Evolutionary conservation across 1,140 invertebrate genomes (phyloP).

Genomic region (Leptinotarsa lineolata): DNA sequence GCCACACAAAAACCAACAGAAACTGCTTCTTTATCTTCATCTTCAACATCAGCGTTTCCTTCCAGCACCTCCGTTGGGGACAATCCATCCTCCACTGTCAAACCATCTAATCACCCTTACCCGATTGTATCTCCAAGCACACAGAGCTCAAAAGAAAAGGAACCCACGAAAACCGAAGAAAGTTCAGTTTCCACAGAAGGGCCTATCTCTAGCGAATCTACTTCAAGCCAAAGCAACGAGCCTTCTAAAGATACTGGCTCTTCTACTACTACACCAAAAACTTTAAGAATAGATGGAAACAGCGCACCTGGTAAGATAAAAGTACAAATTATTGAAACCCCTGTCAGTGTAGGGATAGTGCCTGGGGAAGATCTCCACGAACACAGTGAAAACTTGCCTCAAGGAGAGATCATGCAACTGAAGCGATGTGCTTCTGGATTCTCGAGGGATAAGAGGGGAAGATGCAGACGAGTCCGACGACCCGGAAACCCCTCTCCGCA

Average conservation of each 20-base stretch:
- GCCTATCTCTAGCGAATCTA: conserved; percentile 3
- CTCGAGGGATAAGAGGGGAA: conserved; percentile 50
- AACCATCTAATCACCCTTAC: conserved; percentile 32
- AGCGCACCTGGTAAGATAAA: conserved; percentile 43
- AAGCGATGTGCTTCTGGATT: conserved; percentile 47
- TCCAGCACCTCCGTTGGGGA: conserved; percentile 21
- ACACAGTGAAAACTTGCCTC: conserved; percentile 8
- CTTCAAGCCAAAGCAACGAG: neutral
- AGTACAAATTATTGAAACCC: conserved; percentile 40
- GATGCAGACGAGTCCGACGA: conserved; percentile 49
- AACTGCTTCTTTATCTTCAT: conserved; percentile 16
- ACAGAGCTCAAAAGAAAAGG: conserved; percentile 13
- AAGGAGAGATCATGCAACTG: conserved; percentile 43
- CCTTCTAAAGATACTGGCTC: neutral
- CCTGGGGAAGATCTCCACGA: conserved; percentile 37
- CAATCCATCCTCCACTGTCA: conserved; percentile 36
- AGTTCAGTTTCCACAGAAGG: neutral
- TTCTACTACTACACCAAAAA: conserved; percentile 24
- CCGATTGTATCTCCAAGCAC: neutral
- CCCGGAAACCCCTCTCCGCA: conserved; percentile 35
- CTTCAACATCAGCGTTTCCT: conserved; percentile 44
- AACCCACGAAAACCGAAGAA: conserved; percentile 17
- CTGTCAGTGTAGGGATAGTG: conserved; percentile 28
- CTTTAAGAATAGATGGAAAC: conserved; percentile 2
- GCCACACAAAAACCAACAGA: conserved; percentile 55